A percentile compares a stretch with the other conserved stretches of the same genome.
Evolutionary conservation across 2,888 invertebrate species (phyloP).

Genomic region (Odontocerum albicorne): DNA sequence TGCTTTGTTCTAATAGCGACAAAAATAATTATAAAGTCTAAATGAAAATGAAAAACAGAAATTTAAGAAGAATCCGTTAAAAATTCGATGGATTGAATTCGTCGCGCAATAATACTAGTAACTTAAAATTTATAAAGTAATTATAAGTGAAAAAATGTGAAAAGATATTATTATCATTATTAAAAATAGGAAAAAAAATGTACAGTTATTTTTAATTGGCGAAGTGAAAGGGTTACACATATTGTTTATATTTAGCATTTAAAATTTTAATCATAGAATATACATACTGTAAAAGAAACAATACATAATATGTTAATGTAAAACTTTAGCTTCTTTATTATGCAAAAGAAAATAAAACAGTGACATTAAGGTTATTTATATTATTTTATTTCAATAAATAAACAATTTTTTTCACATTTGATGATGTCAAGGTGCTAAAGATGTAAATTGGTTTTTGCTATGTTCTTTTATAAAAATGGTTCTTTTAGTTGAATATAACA

Average conservation of each 20-base stretch:
- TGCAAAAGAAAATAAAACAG: not conserved
- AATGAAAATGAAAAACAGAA: no score
- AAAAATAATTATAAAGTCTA: no score
- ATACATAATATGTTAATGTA: slow-evolving; percentile 13
- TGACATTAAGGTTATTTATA: not conserved
- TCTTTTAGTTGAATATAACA: slow-evolving; percentile 34
- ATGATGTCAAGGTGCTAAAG: slow-evolving; percentile 19
- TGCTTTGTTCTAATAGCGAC: no score
- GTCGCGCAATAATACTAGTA: slow-evolving; percentile 35
- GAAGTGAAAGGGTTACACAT: slow-evolving; percentile 12
- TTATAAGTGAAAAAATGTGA: slow-evolving; percentile 13
- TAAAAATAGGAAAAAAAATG: slow-evolving; percentile 14
- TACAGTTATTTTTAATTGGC: slow-evolving; percentile 23
- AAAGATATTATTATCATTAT: slow-evolving; percentile 7
- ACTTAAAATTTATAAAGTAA: slow-evolving; percentile 30
- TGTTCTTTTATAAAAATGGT: slow-evolving; percentile 23
- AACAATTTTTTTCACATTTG: slow-evolving; percentile 16
- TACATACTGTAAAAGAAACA: slow-evolving; percentile 5
- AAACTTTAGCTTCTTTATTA: slow-evolving; percentile 11
- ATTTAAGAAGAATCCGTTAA: no score
- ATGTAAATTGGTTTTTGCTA: slow-evolving; percentile 15
- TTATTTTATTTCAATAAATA: not conserved
- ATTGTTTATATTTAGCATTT: slow-evolving; percentile 21
- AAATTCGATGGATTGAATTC: slow-evolving; percentile 19
- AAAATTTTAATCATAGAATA: not conserved